Evolutionary conservation across 2,888 invertebrate genomes (phyloP), one percentile per base, ranked within the genome.

Genomic region (Rhagium mordax): DNA sequence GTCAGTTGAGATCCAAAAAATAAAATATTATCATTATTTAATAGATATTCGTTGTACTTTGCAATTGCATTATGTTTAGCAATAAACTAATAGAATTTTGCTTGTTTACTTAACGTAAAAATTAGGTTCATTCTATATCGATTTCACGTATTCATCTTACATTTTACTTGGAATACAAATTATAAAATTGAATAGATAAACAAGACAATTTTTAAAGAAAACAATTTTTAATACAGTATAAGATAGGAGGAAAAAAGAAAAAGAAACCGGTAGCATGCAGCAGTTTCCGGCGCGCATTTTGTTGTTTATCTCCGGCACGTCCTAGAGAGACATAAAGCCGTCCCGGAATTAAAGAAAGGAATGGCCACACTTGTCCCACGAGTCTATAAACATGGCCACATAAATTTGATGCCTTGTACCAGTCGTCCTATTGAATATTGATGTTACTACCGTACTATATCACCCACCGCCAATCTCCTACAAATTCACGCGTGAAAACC

Each of bases 341-440:
- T 84, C 81, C 84, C 85, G 84, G 86, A 87, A 87, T 87, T 87
- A 86, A 87, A 87, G 87, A 87, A 88, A 87, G 86, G 85, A 87
- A 87, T 85, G 86, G 87, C 86, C 86, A 84, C 86, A 84, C 86
- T 86, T 85, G 87, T 87, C 87, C 87, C 87, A 85, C 84, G 87
- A 87, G 87, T 86, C 88, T 87, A 88, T 88, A 88, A 88, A 88
- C 88, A 87, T 86, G 86, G 86, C 85, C 86, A 86, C 88, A 87
- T 88, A 88, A 88, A 88, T 88, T 88, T 88, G 87, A 88, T 88
- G 87, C 85, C 84, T 84, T 83, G 83, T 83, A 85, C 85, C 84
- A 84, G 84, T 84, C 83, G 81, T 83, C 84, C 82, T 80, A 82
- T 83, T 85, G 87, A 88, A 88, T 88, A 88, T 88, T 88, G 84